Percentiles rank a stretch among this genome's conserved stretches.
Conservation (phyloP, 2,797 vertebrate species). For the Cyprinella venusta region DNA sequence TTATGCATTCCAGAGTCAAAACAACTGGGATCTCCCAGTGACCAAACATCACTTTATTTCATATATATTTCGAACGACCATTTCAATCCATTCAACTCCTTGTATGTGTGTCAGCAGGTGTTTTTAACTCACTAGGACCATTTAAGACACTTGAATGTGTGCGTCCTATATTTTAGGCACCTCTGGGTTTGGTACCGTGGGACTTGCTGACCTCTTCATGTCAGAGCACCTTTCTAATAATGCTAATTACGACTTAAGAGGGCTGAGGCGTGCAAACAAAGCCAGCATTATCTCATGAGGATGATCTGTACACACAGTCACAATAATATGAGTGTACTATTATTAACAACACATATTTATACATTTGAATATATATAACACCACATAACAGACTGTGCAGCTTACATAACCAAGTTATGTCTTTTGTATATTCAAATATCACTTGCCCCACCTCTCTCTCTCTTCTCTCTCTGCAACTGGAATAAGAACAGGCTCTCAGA, state of each 20-base stretch:
- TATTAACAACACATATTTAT: not conserved
- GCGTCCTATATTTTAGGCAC: conserved; percentile 47
- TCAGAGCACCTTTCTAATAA: conserved; percentile 45
- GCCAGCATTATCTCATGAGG: conserved; percentile 38
- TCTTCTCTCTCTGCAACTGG: conserved; percentile 28
- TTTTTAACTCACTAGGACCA: conserved; percentile 15
- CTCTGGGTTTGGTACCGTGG: conserved; percentile 48
- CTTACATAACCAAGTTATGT: conserved; percentile 33
- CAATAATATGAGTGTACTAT: not conserved
- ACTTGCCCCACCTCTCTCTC: not conserved
- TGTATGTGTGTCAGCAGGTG: conserved; percentile 2
- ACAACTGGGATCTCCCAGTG: not conserved
- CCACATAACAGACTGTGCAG: not conserved
- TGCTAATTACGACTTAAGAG: conserved; percentile 57
- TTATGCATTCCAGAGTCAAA: conserved; percentile 12
- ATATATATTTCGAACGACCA: not conserved
- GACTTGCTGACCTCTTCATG: conserved; percentile 47
- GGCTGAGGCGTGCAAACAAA: conserved; percentile 35
- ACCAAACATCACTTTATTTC: not conserved
- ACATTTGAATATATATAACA: not conserved
- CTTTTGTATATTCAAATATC: conserved; percentile 30
- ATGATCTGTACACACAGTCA: conserved; percentile 6
- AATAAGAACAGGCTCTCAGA: conserved; percentile 45
- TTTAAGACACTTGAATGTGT: conserved; percentile 25
- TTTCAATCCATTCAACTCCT: not conserved